A percentile compares a stretch with the other conserved stretches of the same genome.
Evolutionary conservation across 1,140 invertebrate species (phyloP).

Genomic region (Trachymyrmex cornetzi): DNA sequence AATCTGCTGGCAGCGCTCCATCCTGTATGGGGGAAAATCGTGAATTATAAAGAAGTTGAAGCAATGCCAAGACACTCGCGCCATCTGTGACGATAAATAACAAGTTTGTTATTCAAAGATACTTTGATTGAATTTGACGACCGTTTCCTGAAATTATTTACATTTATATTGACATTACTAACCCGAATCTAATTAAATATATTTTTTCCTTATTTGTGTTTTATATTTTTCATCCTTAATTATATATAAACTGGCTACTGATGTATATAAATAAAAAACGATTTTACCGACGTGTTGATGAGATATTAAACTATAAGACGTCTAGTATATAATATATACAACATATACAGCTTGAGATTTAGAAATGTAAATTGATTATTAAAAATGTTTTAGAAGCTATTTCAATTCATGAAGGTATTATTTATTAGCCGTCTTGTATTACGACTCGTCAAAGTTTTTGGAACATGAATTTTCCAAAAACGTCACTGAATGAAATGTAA

Average conservation of each 20-base stretch:
- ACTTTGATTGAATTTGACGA: neutral
- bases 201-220: neutral
- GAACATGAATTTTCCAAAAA: neutral
- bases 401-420: neutral
- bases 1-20: too few species aligned
- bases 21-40: neutral
- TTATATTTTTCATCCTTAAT: neutral
- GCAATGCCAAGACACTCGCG: neutral
- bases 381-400: neutral
- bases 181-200: neutral
- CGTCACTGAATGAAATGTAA: neutral
- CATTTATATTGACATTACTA: neutral
- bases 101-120: neutral
- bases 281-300: neutral
- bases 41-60: neutral
- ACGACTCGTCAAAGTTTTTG: neutral
- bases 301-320: neutral
- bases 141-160: neutral
- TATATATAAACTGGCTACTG: neutral
- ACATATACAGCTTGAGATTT: neutral
- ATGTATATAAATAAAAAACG: conserved; percentile 11
- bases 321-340: too few species aligned
- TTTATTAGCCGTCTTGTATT: neutral
- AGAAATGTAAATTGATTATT: neutral
- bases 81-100: neutral